phyloP scores from a whole-genome alignment of 1,140 invertebrate genomes.

The Probaryconus sp. region DNA sequence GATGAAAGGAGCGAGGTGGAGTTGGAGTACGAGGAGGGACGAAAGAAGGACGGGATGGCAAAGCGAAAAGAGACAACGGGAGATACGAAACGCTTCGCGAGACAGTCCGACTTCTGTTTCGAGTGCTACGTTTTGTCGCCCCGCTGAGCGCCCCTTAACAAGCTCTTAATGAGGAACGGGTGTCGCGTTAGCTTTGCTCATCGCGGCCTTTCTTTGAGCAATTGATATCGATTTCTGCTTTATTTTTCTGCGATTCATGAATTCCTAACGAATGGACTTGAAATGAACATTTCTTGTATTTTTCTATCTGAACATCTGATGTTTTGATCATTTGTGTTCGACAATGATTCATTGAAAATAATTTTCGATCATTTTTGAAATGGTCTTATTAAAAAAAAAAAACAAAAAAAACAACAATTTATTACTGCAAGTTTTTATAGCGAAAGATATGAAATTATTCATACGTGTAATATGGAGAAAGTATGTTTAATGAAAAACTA shows the following conservation, averaged over 20 bases:
- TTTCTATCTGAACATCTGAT: too few species aligned
- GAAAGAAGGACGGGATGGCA: constrained; percentile 3
- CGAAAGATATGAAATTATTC: too few species aligned
- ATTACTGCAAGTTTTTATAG: too few species aligned
- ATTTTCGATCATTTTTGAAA: too few species aligned
- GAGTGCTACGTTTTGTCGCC: constrained; percentile 63
- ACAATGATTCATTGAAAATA: too few species aligned
- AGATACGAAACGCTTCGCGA: constrained; percentile 57
- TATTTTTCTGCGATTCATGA: constrained; percentile 25
- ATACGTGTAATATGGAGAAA: too few species aligned
- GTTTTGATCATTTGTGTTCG: too few species aligned
- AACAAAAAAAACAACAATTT: too few species aligned
- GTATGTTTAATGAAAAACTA: too few species aligned
- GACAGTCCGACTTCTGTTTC: constrained; percentile 63
- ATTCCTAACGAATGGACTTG: too few species aligned
- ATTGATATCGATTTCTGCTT: constrained; percentile 73
- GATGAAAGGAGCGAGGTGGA: neutral
- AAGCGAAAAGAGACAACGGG: constrained; percentile 42
- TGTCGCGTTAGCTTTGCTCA: constrained; percentile 68
- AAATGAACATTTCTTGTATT: too few species aligned
- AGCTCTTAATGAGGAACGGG: constrained; percentile 76
- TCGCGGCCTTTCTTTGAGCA: constrained; percentile 65
- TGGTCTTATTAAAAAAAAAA: too few species aligned
- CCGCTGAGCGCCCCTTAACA: constrained; percentile 67
- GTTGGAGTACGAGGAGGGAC: constrained; percentile 2